Base-by-base conservation (phyloP, 1,140 invertebrate genomes). In the Scylla paramamosain region DNA sequence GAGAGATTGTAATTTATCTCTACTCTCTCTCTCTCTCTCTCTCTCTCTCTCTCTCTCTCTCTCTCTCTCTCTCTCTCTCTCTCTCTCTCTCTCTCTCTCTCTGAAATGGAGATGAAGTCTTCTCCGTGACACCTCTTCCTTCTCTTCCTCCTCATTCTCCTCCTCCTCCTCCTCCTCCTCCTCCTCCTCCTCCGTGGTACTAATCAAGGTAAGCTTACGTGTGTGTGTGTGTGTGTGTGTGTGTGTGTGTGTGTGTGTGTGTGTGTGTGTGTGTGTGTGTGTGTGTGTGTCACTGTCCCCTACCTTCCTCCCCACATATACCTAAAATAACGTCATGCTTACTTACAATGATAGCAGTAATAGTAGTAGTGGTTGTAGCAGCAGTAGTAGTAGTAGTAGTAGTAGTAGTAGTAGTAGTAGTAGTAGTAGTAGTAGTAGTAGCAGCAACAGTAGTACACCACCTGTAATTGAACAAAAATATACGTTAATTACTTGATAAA, bases 181-280 rank as follows among this genome's bases (percentile, higher is more conserved):
- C n/a, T 77, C 67, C n/a, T 20, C n/a, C 67, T 77, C 67, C n/a
- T 77, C 67, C n/a, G 6, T n/a, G 4, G 7, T 77, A 12, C 52
- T 39, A 39, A 39, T 59, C 20, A 20, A 59, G 52, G 52, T 59
- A 20, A 20, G 10, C 10, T 8, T 59, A 4, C 32, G 32, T 86
- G 28, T 16, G n/a, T 86, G 83, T 86, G 83, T 86, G 83, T 86
- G 83, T 86, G 83, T 86, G 83, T 86, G 83, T 86, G 83, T 86
- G 83, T 86, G 83, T 86, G 20, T 39, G 39, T 39, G 39, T 39
- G 39, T 39, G 39, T 39, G 39, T 39, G 39, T 39, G 39, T 39
- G 39, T 39, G 39, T 39, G 39, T 39, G 39, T 39, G 39, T 39
- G 39, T 39, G 39, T 39, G 39, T 39, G 39, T 39, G 39, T 39